Evolutionary conservation across 2,888 invertebrate genomes (phyloP), one percentile per base, ranked within the genome.

Genomic region (Melanargia galathea): DNA sequence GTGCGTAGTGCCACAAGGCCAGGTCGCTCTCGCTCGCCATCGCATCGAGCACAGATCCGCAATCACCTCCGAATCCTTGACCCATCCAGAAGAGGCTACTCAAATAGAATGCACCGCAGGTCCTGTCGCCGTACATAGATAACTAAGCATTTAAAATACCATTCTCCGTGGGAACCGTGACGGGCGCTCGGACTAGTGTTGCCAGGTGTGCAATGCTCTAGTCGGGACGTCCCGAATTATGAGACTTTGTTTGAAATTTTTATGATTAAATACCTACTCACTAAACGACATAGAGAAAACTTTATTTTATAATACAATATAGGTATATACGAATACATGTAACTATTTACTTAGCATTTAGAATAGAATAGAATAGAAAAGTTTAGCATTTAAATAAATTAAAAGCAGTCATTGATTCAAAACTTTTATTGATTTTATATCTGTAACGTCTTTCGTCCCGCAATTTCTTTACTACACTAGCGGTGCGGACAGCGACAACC

Each of bases 21-120:
- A 87, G 86, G 85, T 85, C 83, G 78, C 75, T 71, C 68, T 71
- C 69, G 73, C 66, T 77, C 79, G 80, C 77, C 60, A 72, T 76
- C 24, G 24, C 24, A 79, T 70, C 82, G 80, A 80, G 83, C 80
- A 79, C 82, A 83, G 86, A 88, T 87, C 82, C 84, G 83, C 89
- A 86, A 84, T 90, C 87, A 83, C 88, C 84, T 79, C 74, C 73
- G 78, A 77, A 90, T 89, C 90, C 90, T 91, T 90, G 90, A 91
- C 90, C 90, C 89, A 90, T 90, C 90, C 88, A 86, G 90, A 86
- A 89, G 89, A 89, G 87, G 87, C 88, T 89, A 88, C 88, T 88
- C 83, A 76, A 80, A 74, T 83, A 82, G 83, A 87, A 86, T 86
- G 86, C 82, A 83, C 78, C 80, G 76, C n/a, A n/a, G n/a, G 83